Percentiles rank a stretch among this genome's conserved stretches.
Conservation (phyloP, 2,113 vertebrate species). For the Anolis carolinensis region DNA sequence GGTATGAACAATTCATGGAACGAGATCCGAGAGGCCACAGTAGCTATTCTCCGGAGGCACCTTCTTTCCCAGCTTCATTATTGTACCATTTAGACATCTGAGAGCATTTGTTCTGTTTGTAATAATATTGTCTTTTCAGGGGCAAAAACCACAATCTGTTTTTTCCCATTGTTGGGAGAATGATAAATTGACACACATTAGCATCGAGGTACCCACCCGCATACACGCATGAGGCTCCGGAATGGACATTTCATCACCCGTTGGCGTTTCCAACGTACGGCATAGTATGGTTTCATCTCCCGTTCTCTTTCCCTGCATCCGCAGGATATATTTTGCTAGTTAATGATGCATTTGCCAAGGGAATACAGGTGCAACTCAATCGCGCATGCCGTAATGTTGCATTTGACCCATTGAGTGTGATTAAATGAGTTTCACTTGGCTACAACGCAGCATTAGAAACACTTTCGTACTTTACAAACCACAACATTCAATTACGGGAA, state of each 20-base stretch:
- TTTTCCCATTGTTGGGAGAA: conserved; percentile 9
- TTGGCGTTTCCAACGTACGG: background rate
- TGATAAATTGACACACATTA: conserved; percentile 1
- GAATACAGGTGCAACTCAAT: conserved; percentile 54
- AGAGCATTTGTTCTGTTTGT: conserved; percentile 41
- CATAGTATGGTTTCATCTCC: background rate
- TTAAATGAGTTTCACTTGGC: conserved; percentile 56
- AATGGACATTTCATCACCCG: background rate
- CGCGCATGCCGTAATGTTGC: conserved; percentile 27
- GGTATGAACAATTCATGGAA: conserved; percentile 33
- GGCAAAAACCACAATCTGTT: background rate
- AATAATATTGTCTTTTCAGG: background rate
- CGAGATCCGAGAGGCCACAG: conserved; percentile 16
- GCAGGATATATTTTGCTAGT: conserved; percentile 29
- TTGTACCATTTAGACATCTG: conserved; percentile 45
- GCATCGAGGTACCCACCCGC: background rate
- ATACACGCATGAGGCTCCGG: background rate
- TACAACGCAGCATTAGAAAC: conserved; percentile 33
- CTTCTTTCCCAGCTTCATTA: conserved; percentile 29
- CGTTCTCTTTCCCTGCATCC: accelerated
- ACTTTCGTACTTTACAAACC: conserved; percentile 50
- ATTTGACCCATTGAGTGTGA: conserved; percentile 47
- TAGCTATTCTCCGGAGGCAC: conserved; percentile 27
- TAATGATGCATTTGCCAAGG: conserved; percentile 46
- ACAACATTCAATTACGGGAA: conserved; percentile 52